Percentiles rank a stretch among this genome's conserved stretches.
Evolutionary conservation across 2,888 invertebrate species (phyloP).

Genomic region (Dastarcus helophoroides): DNA sequence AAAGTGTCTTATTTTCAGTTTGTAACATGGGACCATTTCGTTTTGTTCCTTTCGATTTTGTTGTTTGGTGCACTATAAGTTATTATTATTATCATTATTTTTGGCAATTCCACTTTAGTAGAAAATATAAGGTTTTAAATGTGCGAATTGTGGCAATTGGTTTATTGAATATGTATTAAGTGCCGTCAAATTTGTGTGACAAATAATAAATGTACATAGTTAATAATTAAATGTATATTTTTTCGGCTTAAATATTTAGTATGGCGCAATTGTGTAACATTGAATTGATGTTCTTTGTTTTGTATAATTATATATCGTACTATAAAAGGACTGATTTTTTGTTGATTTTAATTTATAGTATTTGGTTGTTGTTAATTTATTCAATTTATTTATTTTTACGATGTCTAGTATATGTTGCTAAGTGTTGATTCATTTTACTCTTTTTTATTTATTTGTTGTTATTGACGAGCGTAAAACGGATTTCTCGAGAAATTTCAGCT

Average conservation of each 20-base stretch:
- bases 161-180: conserved; percentile 26
- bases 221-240: conserved; percentile 19
- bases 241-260: conserved; percentile 17
- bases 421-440: too few species aligned
- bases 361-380: background rate
- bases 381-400: background rate
- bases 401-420: too few species aligned
- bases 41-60: conserved; percentile 10
- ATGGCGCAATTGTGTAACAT: too few species aligned
- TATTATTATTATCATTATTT: background rate
- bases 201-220: conserved; percentile 32
- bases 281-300: too few species aligned
- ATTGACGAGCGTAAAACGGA: too few species aligned
- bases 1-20: conserved; percentile 6
- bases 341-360: background rate
- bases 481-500: too few species aligned
- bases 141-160: conserved; percentile 27
- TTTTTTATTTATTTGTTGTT: too few species aligned
- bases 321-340: too few species aligned
- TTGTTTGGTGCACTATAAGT: conserved; percentile 7
- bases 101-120: background rate
- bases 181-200: conserved; percentile 33
- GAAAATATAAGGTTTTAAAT: conserved; percentile 14
- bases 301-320: too few species aligned
- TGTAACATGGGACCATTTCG: conserved; percentile 14